A percentile compares a stretch with the other conserved stretches of the same genome.
Evolutionary conservation across 2,888 invertebrate species (phyloP).

Genomic region (Oasisia sp.): DNA sequence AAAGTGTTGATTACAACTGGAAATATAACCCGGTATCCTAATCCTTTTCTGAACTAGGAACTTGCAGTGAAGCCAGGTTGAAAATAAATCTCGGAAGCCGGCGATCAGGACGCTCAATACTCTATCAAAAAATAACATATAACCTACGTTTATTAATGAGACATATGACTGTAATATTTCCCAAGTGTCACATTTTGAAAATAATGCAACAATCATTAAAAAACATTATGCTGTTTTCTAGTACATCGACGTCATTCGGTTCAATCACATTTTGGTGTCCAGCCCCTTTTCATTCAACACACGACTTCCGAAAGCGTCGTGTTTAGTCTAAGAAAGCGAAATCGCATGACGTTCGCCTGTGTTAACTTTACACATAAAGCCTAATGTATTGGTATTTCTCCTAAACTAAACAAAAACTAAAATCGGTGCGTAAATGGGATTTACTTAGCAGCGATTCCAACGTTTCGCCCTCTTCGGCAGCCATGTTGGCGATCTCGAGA

Average conservation of each 20-base stretch:
- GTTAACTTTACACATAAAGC: not conserved
- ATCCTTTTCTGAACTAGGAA: too few species aligned
- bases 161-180: not conserved
- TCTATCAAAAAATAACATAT: not conserved
- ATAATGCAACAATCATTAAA: not conserved
- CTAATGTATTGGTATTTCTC: not conserved
- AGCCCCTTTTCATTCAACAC: not conserved
- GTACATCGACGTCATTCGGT: not conserved
- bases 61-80: too few species aligned
- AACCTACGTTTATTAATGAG: not conserved
- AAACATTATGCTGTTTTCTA: not conserved
- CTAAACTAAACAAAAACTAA: not conserved
- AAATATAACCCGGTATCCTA: too few species aligned
- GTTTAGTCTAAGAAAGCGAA: not conserved
- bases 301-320: not conserved
- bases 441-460: slow-evolving; percentile 26
- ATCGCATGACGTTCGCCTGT: not conserved
- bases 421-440: not conserved
- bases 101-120: not conserved
- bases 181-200: too few species aligned
- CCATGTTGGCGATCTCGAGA: slow-evolving; percentile 23
- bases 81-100: not conserved
- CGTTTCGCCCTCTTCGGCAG: slow-evolving; percentile 23
- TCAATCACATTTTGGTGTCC: not conserved
- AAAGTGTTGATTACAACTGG: too few species aligned